Base-by-base conservation (phyloP, 2,888 invertebrate genomes). In the Cerastoderma edule region DNA sequence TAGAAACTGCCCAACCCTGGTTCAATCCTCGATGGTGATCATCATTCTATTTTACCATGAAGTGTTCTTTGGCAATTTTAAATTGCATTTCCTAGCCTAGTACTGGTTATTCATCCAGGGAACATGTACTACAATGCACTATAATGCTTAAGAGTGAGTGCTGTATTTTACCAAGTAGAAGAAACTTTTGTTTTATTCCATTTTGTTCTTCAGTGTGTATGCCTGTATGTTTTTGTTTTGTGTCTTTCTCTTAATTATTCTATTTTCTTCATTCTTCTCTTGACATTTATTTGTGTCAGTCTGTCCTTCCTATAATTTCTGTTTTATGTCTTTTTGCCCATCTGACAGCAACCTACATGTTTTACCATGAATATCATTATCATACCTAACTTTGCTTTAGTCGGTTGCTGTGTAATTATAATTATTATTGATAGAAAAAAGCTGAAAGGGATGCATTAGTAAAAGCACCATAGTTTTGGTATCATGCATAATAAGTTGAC, bases 121-220 rank as follows among this genome's bases (percentile, higher is more conserved):
- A n/a, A n/a, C n/a, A n/a, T n/a, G n/a, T n/a, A n/a, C n/a, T n/a
- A n/a, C n/a, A n/a, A n/a, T n/a, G n/a, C n/a, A n/a, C n/a, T n/a
- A n/a, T n/a, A n/a, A n/a, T n/a, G n/a, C n/a, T n/a, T n/a, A n/a
- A n/a, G n/a, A n/a, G n/a, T n/a, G n/a, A n/a, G n/a, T n/a, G n/a
- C n/a, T n/a, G n/a, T n/a, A n/a, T n/a, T n/a, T n/a, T n/a, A n/a
- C n/a, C n/a, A n/a, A n/a, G n/a, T n/a, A n/a, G n/a, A n/a, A n/a
- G n/a, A n/a, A n/a, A n/a, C n/a, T n/a, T n/a, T 27, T 10, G 6
- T 16, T 56, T 56, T 56, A 56, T 30, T 32, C 56, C 56, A 28
- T 56, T 56, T 50, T 22, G 5, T 16, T 50, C 50, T 5, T 50
- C 50, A 16, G n/a, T 50, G 10, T 22, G 50, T 50, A 22, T n/a